Conservation (phyloP, 2,113 vertebrate genomes). For the Ceyx melanurus region DNA sequence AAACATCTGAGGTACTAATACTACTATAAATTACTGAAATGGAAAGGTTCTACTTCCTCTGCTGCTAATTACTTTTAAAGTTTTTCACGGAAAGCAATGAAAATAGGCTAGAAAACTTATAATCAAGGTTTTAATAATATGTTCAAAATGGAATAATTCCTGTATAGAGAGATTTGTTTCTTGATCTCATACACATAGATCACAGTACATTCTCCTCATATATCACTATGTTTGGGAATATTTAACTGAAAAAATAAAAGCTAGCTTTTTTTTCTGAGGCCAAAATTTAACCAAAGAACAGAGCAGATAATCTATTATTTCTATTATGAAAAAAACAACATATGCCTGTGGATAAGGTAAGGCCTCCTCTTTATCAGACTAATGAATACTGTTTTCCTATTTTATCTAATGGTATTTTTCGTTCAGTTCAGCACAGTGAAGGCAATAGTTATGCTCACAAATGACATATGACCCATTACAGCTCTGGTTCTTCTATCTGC, state of each 20-base stretch:
- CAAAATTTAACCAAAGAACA: background rate
- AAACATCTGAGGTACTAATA: background rate
- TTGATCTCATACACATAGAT: background rate
- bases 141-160: background rate
- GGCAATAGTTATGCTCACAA: background rate
- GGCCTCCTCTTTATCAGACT: background rate
- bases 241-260: constrained; percentile 14
- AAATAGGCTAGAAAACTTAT: background rate
- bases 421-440: background rate
- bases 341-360: background rate
- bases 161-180: background rate
- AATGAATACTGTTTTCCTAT: background rate
- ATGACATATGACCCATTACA: background rate
- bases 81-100: background rate
- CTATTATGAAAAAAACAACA: background rate
- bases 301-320: background rate
- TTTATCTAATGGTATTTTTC: background rate
- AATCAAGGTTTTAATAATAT: background rate
- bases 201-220: background rate
- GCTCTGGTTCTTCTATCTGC: background rate
- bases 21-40: background rate
- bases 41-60: background rate
- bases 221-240: background rate
- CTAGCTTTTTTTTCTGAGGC: background rate
- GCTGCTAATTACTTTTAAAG: background rate